These are phyloP conservation scores for Stenoptilia bipunctidactyla DNA, from an alignment of 2,888 invertebrate species.

Conservation along the genomic window DNA sequence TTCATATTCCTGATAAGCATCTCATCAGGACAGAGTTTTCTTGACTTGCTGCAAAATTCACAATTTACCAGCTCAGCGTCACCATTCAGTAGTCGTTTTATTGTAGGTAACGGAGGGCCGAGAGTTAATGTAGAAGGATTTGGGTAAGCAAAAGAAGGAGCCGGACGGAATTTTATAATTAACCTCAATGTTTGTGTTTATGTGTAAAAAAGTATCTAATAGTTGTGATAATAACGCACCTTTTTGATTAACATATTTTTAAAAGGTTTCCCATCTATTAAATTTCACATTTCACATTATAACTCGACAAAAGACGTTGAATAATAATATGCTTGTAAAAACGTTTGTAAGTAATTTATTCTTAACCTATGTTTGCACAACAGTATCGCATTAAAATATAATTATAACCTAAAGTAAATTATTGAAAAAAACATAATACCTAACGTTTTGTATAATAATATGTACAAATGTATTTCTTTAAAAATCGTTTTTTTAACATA, in stretches of 20 bases:
- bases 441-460: too few species aligned
- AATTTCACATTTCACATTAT: too few species aligned
- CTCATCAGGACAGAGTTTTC: neutral
- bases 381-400: too few species aligned
- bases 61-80: constrained; percentile 1
- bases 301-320: too few species aligned
- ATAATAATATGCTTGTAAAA: too few species aligned
- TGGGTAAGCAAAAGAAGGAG: constrained; percentile 16
- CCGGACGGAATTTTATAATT: neutral
- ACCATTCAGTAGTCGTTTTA: neutral
- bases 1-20: neutral
- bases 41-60: neutral
- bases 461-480: too few species aligned
- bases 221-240: neutral
- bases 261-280: too few species aligned
- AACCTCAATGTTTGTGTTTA: neutral
- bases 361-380: too few species aligned
- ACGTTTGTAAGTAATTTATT: too few species aligned
- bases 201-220: neutral
- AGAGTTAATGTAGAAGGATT: constrained; percentile 9
- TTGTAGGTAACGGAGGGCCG: neutral
- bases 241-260: neutral
- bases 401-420: too few species aligned
- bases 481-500: too few species aligned
- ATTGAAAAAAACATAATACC: too few species aligned